Conservation (phyloP, 1,140 invertebrate genomes). For the Ylistrum balloti region DNA sequence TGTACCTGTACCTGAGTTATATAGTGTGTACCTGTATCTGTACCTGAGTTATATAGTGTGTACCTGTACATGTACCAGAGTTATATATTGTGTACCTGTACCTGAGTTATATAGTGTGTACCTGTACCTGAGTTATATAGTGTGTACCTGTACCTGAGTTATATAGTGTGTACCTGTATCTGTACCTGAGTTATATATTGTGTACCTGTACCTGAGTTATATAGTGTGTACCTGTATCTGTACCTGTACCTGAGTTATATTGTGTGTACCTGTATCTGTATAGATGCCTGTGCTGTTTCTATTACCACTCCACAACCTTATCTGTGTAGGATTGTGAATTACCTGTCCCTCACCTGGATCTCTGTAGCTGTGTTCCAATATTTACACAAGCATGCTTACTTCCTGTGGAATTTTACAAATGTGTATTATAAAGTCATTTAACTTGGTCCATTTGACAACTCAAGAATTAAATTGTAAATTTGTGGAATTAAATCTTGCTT, state of each 20-base stretch:
- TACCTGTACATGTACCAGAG: too few species aligned
- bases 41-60: too few species aligned
- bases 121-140: too few species aligned
- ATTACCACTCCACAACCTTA: constrained; percentile 4
- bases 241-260: neutral
- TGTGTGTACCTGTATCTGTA: too few species aligned
- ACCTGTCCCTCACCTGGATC: neutral
- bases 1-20: neutral
- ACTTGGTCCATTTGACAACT: constrained; percentile 17
- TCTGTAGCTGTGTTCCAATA: constrained; percentile 12
- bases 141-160: too few species aligned
- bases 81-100: too few species aligned
- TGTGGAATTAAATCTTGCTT: neutral
- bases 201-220: neutral
- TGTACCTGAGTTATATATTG: too few species aligned
- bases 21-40: too few species aligned
- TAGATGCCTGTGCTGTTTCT: neutral
- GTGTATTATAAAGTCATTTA: constrained; percentile 18
- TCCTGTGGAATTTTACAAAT: constrained; percentile 39
- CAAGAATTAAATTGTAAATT: neutral
- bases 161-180: too few species aligned
- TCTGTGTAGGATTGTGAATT: constrained; percentile 12
- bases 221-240: neutral
- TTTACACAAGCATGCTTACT: constrained; percentile 33
- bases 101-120: too few species aligned